phyloP scores from a whole-genome alignment of 2,797 vertebrate genomes.

The Eidolon dupreanum region DNA sequence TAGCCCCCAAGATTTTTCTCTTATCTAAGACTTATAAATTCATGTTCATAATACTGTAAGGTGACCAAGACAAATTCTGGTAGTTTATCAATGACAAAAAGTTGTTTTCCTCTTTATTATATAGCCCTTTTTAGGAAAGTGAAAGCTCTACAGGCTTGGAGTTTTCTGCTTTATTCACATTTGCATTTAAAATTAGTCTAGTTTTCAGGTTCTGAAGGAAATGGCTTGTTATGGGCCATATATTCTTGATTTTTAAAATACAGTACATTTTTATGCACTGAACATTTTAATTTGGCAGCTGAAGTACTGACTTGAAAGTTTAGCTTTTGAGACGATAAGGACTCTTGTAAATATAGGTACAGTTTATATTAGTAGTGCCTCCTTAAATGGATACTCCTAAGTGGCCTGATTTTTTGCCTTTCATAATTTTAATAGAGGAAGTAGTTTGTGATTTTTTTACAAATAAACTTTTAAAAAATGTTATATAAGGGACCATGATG shows the following conservation, averaged over 20 bases:
- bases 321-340: slow-evolving; percentile 58
- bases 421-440: slow-evolving; percentile 14
- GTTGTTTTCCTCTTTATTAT: background rate
- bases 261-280: background rate
- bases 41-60: background rate
- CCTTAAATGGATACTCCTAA: slow-evolving; percentile 1
- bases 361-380: slow-evolving; percentile 5
- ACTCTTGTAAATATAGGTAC: slow-evolving; percentile 33
- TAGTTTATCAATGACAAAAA: slow-evolving; percentile 23
- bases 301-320: slow-evolving; percentile 39
- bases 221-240: background rate
- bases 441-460: slow-evolving; percentile 17
- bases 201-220: slow-evolving; percentile 48
- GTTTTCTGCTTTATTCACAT: slow-evolving; percentile 51
- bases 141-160: background rate
- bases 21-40: slow-evolving; percentile 24
- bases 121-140: background rate
- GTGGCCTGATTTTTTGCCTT: slow-evolving; percentile 54
- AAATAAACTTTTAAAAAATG: background rate
- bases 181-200: slow-evolving; percentile 5
- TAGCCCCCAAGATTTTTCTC: slow-evolving; percentile 39
- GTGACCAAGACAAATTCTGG: background rate
- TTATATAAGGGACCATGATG: background rate
- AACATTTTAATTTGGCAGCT: slow-evolving; percentile 20
- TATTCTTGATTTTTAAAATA: slow-evolving; percentile 26